Evolutionary conservation across 2,888 invertebrate species (phyloP).

Genomic region (Scaptomyza caliginosa): DNA sequence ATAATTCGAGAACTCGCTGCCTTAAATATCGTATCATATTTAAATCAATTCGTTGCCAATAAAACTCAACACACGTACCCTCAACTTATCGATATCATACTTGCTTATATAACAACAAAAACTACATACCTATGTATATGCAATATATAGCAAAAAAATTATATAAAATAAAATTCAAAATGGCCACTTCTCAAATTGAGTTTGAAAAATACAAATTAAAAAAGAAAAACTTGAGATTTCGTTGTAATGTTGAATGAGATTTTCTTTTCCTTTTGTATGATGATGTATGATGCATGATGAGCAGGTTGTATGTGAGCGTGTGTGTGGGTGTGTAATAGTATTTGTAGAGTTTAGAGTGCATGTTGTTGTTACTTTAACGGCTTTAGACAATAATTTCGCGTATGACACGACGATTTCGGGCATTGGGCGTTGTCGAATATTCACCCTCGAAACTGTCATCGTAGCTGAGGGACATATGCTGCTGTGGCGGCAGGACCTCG

Average conservation of each 20-base stretch:
- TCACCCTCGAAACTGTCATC: slow-evolving; percentile 97
- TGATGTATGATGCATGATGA: slow-evolving; percentile 28
- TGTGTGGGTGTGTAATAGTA: slow-evolving; percentile 8
- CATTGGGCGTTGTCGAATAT: slow-evolving; percentile 97
- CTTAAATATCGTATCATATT: slow-evolving; percentile 43
- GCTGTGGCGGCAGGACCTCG: slow-evolving; percentile 87
- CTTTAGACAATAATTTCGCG: slow-evolving; percentile 94
- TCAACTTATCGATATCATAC: slow-evolving; percentile 51
- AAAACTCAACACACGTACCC: slow-evolving; percentile 73
- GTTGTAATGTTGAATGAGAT: slow-evolving; percentile 27
- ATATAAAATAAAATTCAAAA: slow-evolving; percentile 47
- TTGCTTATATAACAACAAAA: slow-evolving; percentile 55
- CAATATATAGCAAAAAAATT: slow-evolving; percentile 14
- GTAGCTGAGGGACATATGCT: slow-evolving; percentile 94
- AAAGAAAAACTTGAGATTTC: slow-evolving; percentile 56
- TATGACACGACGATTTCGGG: slow-evolving; percentile 95
- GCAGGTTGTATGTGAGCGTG: slow-evolving; percentile 9
- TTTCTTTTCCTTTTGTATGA: slow-evolving; percentile 6
- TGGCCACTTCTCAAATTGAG: slow-evolving; percentile 71
- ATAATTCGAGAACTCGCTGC: slow-evolving; percentile 43
- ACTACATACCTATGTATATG: slow-evolving; percentile 14
- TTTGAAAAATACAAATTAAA: slow-evolving; percentile 37
- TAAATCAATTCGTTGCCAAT: slow-evolving; percentile 70
- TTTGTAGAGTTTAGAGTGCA: slow-evolving; percentile 32
- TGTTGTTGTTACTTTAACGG: slow-evolving; percentile 1